phyloP scores from a whole-genome alignment of 2,113 vertebrate genomes.

The Anguilla japonica region DNA sequence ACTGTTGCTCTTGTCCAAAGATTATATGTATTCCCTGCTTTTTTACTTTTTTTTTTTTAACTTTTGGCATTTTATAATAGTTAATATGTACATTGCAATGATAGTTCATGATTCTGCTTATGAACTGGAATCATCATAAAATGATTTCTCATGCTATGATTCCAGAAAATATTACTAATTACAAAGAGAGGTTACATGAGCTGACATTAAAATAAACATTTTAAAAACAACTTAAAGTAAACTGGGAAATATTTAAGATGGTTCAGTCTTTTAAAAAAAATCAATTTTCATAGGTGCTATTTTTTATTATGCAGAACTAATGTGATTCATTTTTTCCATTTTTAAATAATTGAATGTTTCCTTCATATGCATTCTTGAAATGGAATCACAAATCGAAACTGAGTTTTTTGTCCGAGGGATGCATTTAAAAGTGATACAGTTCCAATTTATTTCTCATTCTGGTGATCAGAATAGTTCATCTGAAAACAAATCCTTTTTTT shows the following conservation, averaged over 20 bases:
- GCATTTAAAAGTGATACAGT: background rate
- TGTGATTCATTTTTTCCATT: background rate
- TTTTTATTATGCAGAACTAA: conserved; percentile 1
- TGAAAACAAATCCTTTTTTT: background rate
- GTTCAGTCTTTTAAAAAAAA: background rate
- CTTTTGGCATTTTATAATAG: background rate
- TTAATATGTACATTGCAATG: background rate
- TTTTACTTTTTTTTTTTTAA: background rate
- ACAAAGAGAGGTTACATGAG: background rate
- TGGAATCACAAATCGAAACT: background rate
- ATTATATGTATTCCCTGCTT: background rate
- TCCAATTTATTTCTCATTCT: background rate
- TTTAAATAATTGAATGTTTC: background rate
- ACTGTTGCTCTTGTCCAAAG: background rate
- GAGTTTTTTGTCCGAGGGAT: background rate
- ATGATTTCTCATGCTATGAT: background rate
- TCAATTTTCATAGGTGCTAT: background rate
- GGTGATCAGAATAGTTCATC: background rate
- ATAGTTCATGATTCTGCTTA: no score
- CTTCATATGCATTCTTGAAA: background rate
- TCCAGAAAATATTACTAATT: background rate
- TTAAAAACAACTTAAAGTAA: background rate
- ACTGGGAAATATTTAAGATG: background rate
- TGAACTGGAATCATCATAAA: no score
- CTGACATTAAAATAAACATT: background rate